phyloP scores from a whole-genome alignment of 2,113 vertebrate genomes.

The Ahaetulla prasina region DNA sequence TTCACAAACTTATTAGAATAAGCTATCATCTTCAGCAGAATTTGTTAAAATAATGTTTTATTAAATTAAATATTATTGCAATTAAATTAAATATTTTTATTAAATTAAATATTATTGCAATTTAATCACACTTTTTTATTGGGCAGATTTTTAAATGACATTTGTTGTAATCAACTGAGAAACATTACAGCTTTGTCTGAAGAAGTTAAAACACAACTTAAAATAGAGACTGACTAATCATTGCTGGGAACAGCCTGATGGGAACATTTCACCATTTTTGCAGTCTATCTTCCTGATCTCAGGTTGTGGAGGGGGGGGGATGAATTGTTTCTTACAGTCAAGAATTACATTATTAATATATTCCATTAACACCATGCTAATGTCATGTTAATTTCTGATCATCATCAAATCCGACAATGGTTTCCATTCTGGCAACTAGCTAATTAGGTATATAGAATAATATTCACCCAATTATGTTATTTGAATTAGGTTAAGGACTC shows the following conservation, averaged over 20 bases:
- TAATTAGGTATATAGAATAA: slow-evolving; percentile 82
- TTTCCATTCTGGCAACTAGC: slow-evolving; percentile 76
- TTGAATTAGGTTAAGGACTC: slow-evolving; percentile 72
- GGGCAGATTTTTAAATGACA: slow-evolving; percentile 81
- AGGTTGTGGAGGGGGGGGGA: slow-evolving; percentile 52
- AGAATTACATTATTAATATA: slow-evolving; percentile 86
- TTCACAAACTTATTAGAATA: slow-evolving; percentile 63
- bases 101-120: slow-evolving; percentile 82
- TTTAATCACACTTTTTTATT: slow-evolving; percentile 79
- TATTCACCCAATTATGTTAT: slow-evolving; percentile 79
- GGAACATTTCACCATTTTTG: slow-evolving; percentile 76
- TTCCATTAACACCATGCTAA: slow-evolving; percentile 92
- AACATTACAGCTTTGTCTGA: slow-evolving; percentile 68
- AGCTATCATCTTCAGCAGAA: slow-evolving; percentile 81
- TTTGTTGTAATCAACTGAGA: slow-evolving; percentile 84
- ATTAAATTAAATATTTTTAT: slow-evolving; percentile 72
- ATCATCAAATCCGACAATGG: slow-evolving; percentile 83
- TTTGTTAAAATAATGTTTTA: slow-evolving; percentile 78
- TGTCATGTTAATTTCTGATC: slow-evolving; percentile 94
- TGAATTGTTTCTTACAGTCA: slow-evolving; percentile 78
- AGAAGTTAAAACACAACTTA: slow-evolving; percentile 82
- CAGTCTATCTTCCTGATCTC: slow-evolving; percentile 70
- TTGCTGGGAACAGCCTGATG: slow-evolving; percentile 68
- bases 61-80: slow-evolving; percentile 81
- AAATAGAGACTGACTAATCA: slow-evolving; percentile 72